These are phyloP conservation scores for Jacana jacana DNA, from an alignment of 2,113 vertebrate species.

Conservation along the genomic window DNA sequence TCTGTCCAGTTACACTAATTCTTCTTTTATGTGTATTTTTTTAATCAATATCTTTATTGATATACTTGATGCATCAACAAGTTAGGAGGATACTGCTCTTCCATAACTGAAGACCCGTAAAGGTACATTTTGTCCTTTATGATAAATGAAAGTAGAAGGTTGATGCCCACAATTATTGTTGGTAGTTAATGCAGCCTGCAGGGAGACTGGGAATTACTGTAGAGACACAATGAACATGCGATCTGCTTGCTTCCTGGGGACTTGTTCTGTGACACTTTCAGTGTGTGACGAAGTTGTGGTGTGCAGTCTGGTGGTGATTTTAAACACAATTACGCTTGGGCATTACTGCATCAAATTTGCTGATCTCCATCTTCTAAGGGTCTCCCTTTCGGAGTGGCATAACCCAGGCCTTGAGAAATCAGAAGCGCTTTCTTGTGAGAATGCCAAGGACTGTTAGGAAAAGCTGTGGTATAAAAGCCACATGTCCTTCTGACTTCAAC, in stretches of 20 bases:
- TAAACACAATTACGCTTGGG: neutral
- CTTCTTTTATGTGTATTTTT: neutral
- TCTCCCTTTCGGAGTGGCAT: neutral
- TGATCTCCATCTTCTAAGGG: neutral
- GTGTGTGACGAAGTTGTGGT: neutral
- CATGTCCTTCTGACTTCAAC: neutral
- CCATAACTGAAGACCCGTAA: neutral
- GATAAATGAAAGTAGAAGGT: neutral
- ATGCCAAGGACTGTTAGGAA: neutral
- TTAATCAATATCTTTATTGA: neutral
- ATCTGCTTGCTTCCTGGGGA: neutral
- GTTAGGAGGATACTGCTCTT: neutral
- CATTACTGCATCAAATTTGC: fast-evolving
- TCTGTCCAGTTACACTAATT: neutral
- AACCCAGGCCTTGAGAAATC: neutral
- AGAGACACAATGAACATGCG: fast-evolving
- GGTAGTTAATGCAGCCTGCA: neutral
- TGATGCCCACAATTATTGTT: neutral
- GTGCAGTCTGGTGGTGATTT: neutral
- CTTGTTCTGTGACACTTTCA: neutral
- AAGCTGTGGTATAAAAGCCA: neutral
- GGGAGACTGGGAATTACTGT: neutral
- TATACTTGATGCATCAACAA: neutral
- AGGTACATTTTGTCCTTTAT: neutral
- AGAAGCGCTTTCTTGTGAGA: neutral